Percentiles rank a stretch among this genome's conserved stretches.
phyloP scores from a whole-genome alignment of 2,888 invertebrate species.

The Dysmachus trigonus region DNA sequence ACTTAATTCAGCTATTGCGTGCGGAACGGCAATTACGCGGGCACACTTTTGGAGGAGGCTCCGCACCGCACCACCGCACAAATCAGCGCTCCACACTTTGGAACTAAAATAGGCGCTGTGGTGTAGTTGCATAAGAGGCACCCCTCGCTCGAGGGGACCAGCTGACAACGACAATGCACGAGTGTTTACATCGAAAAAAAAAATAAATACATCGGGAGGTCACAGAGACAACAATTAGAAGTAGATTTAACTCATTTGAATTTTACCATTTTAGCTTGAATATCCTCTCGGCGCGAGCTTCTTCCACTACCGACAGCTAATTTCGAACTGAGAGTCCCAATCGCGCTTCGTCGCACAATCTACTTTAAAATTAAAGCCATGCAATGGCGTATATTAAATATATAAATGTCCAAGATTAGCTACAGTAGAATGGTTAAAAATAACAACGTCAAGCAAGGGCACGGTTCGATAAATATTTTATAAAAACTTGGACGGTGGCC shows the following conservation, averaged over 20 bases:
- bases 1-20: background rate
- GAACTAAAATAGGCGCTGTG: background rate
- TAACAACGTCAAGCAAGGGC: background rate
- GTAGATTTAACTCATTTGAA: background rate
- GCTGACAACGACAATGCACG: background rate
- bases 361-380: background rate
- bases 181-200: background rate
- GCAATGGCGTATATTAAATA: background rate
- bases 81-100: background rate
- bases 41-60: background rate
- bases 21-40: background rate
- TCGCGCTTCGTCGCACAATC: background rate
- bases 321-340: conserved; percentile 35
- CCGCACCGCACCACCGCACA: background rate
- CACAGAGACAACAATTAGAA: background rate
- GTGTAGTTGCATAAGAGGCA: background rate
- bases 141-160: background rate
- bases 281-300: conserved; percentile 38
- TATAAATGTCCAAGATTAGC: background rate
- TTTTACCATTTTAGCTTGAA: conserved; percentile 26
- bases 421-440: background rate
- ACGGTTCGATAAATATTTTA: background rate
- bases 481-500: background rate
- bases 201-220: background rate
- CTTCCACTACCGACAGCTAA: conserved; percentile 27